Percentiles rank a stretch among this genome's conserved stretches.
These are phyloP conservation scores for Dendrophyllia cribrosa DNA, from an alignment of 64 coral and sea anemone species.

Conservation along the genomic window DNA sequence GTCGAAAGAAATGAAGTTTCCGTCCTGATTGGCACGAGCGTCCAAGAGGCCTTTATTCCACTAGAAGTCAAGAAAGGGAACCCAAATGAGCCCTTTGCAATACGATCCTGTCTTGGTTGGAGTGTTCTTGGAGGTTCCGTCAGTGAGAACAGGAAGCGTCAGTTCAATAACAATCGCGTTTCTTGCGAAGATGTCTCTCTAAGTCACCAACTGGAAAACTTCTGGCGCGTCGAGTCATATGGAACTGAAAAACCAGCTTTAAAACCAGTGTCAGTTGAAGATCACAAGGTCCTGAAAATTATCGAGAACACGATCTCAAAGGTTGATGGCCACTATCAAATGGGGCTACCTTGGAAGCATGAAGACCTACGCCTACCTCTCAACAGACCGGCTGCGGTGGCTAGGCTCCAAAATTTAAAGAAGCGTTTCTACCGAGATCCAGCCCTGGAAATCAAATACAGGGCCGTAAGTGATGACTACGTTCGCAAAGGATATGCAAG, in stretches of 20 bases:
- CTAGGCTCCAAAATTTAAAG: not conserved
- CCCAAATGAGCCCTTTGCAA: conserved; percentile 32
- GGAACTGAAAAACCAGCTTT: not conserved
- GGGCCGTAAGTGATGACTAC: conserved; percentile 4
- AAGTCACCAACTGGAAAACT: too few species aligned
- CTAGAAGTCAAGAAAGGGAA: conserved; percentile 34
- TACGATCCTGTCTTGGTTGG: conserved; percentile 39
- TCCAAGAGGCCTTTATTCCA: conserved; percentile 36
- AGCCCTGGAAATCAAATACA: not conserved
- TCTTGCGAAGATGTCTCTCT: too few species aligned
- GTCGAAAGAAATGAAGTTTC: conserved; percentile 53
- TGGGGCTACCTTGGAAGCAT: conserved; percentile 18
- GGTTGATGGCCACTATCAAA: not conserved
- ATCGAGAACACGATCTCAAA: not conserved
- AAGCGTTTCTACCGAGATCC: not conserved
- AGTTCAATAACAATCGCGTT: too few species aligned
- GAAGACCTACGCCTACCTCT: not conserved
- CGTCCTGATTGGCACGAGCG: conserved; percentile 41
- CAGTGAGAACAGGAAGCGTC: not conserved
- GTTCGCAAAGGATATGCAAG: not conserved
- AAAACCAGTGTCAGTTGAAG: conserved; percentile 2
- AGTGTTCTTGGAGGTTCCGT: conserved; percentile 32
- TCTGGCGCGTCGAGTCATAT: conserved; percentile 30
- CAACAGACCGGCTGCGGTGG: not conserved
- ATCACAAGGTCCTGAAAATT: conserved; percentile 11